Base-by-base conservation (phyloP, 2,888 invertebrate genomes). In the Blomia tropicalis region DNA sequence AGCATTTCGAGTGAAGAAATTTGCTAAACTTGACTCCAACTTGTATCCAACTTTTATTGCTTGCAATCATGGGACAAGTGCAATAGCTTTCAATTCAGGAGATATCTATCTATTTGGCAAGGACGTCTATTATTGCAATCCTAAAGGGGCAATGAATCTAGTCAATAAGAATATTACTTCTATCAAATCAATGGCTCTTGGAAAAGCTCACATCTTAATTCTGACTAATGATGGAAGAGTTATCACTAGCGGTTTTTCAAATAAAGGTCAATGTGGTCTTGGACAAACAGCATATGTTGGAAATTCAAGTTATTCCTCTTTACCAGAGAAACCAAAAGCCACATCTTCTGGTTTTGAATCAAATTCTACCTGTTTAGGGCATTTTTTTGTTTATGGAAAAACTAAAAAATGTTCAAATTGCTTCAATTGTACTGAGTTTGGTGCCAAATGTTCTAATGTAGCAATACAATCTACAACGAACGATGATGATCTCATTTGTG, bases 231-330 rank as follows among this genome's bases (percentile, higher is more conserved):
- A 85, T 71, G 96, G 96, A 0, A 83, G 85, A 69, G 82, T 95
- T 2, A 93, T 84, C 73, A 91, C 95, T 0, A 93, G 95, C 74
- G 96, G 96, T 4, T 85, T 95, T 66, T 96, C 96, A 75, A 95
- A 96, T 73, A 91, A 93, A 73, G 92, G 92, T 1, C 96, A 96
- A 72, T 96, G 96, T 75, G 96, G 96, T 3, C 43, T 62, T 25
- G 58, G 41, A 17, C 25, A 56, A 19, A 36, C 7, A 11, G 17
- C 7, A 11, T 11, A 11, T 36, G 36, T 36, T 7, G 7, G 17
- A 36, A 36, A 36, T 17, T 36, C 36, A 7, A 36, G 36, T 17
- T 36, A 36, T 36, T 17, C 7, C 7, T 36, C 36, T 7, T 11
- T 17, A 7, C 17, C 17, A 36, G 7, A 17, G 7, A 36, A 36